Percentiles rank a stretch among this genome's conserved stretches.
phyloP scores from a whole-genome alignment of 2,113 vertebrate species.

The Eulemur rufifrons region DNA sequence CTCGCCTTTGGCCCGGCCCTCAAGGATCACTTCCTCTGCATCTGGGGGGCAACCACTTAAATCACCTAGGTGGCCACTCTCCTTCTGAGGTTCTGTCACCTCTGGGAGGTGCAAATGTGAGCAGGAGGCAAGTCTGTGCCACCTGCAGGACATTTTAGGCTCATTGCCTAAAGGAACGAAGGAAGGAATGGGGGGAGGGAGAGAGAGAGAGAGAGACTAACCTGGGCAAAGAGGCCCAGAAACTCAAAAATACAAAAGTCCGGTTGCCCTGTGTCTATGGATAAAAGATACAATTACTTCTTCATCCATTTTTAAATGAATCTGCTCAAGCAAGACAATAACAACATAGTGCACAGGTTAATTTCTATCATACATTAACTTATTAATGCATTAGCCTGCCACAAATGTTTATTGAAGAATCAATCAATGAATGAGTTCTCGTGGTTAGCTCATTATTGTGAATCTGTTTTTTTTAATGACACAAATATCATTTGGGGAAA shows the following conservation, averaged over 20 bases:
- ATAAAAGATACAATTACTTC: background rate
- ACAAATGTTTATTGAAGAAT: constrained; percentile 27
- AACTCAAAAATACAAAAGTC: background rate
- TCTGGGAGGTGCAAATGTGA: background rate
- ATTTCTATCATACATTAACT: constrained; percentile 7
- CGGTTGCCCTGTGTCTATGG: background rate
- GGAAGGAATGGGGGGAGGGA: rapidly evolving
- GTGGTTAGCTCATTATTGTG: constrained; percentile 12
- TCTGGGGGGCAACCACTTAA: background rate
- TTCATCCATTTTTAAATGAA: constrained; percentile 33
- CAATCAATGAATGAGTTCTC: constrained; percentile 9
- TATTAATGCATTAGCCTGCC: constrained; percentile 42
- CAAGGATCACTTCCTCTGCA: background rate
- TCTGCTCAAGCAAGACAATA: constrained; percentile 43
- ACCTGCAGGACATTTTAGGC: background rate
- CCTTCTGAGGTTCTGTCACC: background rate
- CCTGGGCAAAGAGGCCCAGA: background rate
- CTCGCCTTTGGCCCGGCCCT: background rate
- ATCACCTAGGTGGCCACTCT: background rate
- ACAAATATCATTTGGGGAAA: background rate
- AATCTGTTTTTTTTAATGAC: constrained; percentile 8
- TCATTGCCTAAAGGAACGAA: background rate
- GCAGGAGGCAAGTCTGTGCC: background rate
- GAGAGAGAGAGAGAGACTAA: background rate
- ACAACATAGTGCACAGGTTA: constrained; percentile 29